Evolutionary conservation across 2,113 vertebrate species (phyloP), one percentile per base, ranked within the genome.

Genomic region (Neomonachus schauinslandi): DNA sequence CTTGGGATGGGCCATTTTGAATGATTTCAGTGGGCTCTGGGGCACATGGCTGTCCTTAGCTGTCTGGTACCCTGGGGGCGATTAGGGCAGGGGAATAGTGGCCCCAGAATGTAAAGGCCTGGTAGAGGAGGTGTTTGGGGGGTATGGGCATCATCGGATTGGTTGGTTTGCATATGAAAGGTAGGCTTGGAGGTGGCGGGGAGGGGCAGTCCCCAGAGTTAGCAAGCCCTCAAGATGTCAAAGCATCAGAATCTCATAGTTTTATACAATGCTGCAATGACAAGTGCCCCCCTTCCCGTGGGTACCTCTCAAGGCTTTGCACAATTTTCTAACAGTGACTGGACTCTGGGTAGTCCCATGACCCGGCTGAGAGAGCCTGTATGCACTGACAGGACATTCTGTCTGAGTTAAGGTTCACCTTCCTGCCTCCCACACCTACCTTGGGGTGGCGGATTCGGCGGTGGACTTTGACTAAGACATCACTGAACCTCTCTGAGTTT

Each of bases 1-100:
- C 7, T 86, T 21, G 13, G 14, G 67, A 39, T 36, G 49, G 46
- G 8, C 67, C 39, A 10, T 22, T 39, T 21, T 61, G 53, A n/a
- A 4, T 46, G 14, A 63, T 4, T n/a, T 14, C 53, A 57, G 49
- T 11, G 24, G 42, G 24, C 53, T 93, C 21, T 72, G 74, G 19
- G 36, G 53, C 7, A 0, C 7, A 22, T 0, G 16, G 10, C 39
- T 74, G 13, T 28, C 15, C 8, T 55, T n/a, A n/a, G 4, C 28
- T 71, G 39, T 89, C 33, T 51, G 36, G 24, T 19, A 72, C 15
- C 1, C 36, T 39, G 4, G 22, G 5, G 5, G 19, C 49, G 1
- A 39, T 51, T 12, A 33, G 39, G 39, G 8, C 9, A 19, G 49
- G 12, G 33, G 26, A 61, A 57, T 11, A 24, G 21, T 8, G 19